These are phyloP conservation scores for Dioctria linearis DNA, from an alignment of 2,888 invertebrate species.

Conservation along the genomic window DNA sequence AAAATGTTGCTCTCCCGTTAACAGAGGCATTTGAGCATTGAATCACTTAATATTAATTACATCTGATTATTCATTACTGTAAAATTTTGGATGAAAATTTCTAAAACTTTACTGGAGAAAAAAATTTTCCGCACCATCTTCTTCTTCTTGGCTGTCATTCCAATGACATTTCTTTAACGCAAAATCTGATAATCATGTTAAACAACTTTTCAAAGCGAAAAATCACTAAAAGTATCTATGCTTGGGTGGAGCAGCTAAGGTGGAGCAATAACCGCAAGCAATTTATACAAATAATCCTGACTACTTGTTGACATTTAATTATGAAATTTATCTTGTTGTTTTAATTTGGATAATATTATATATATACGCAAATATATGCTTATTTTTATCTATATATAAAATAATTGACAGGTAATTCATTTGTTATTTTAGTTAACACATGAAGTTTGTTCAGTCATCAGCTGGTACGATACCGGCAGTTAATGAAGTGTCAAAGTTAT, in stretches of 20 bases:
- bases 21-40: background rate
- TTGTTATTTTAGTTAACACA: no score
- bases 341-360: no score
- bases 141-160: slow-evolving; percentile 30
- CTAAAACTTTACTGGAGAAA: background rate
- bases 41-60: slow-evolving; percentile 30
- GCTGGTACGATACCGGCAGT: no score
- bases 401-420: no score
- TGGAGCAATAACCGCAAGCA: background rate
- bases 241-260: no score
- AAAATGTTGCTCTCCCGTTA: background rate
- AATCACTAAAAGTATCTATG: background rate
- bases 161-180: slow-evolving; percentile 31
- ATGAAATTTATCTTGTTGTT: no score
- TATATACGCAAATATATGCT: no score
- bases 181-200: slow-evolving; percentile 29
- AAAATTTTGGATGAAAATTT: slow-evolving; percentile 13
- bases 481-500: slow-evolving; percentile 27
- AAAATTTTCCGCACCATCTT: slow-evolving; percentile 28
- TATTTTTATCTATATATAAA: no score
- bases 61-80: slow-evolving; percentile 16
- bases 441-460: no score
- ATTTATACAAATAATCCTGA: no score
- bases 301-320: no score
- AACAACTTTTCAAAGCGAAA: slow-evolving; percentile 5